These are phyloP conservation scores for Drosophila nebulosa DNA, from an alignment of 1,140 invertebrate species.

Conservation along the genomic window DNA sequence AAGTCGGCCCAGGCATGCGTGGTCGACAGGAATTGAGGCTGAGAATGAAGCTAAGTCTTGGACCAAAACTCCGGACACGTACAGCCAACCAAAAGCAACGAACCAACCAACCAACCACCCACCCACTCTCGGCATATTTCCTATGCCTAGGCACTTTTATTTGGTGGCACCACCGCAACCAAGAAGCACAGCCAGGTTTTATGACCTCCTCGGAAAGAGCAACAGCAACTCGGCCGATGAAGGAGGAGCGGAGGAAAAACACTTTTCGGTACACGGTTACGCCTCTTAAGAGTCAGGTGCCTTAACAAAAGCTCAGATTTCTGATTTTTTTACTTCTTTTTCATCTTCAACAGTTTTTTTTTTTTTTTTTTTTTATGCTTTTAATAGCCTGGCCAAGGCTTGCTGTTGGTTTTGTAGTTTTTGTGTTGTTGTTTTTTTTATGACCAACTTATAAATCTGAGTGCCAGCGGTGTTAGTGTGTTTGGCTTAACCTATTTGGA, in stretches of 20 bases:
- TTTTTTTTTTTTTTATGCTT: background rate
- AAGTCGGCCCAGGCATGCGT: slow-evolving; percentile 56
- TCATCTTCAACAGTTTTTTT: slow-evolving; percentile 3
- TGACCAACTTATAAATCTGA: slow-evolving; percentile 55
- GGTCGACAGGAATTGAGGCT: slow-evolving; percentile 19
- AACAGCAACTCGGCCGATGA: background rate
- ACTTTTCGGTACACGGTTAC: slow-evolving; percentile 33
- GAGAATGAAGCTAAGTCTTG: background rate
- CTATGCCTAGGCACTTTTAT: slow-evolving; percentile 39
- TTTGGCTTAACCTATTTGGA: slow-evolving; percentile 56
- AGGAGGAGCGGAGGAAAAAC: slow-evolving; percentile 33
- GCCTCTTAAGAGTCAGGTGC: slow-evolving; percentile 68
- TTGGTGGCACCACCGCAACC: slow-evolving; percentile 61
- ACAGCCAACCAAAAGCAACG: slow-evolving; percentile 29
- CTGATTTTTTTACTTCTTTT: slow-evolving; percentile 25
- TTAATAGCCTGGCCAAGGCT: slow-evolving; percentile 43
- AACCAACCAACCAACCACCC: slow-evolving; percentile 35
- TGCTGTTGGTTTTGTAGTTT: slow-evolving; percentile 44
- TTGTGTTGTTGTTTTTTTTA: slow-evolving; percentile 35
- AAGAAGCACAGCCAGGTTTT: slow-evolving; percentile 43
- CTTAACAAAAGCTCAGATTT: slow-evolving; percentile 64
- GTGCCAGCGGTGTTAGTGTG: slow-evolving; percentile 4
- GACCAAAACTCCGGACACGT: slow-evolving; percentile 19
- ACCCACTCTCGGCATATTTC: slow-evolving; percentile 58
- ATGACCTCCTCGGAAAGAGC: slow-evolving; percentile 56